These are phyloP conservation scores for Philypnodon macrostomus DNA, from an alignment of 2,797 vertebrate species.

Conservation along the genomic window DNA sequence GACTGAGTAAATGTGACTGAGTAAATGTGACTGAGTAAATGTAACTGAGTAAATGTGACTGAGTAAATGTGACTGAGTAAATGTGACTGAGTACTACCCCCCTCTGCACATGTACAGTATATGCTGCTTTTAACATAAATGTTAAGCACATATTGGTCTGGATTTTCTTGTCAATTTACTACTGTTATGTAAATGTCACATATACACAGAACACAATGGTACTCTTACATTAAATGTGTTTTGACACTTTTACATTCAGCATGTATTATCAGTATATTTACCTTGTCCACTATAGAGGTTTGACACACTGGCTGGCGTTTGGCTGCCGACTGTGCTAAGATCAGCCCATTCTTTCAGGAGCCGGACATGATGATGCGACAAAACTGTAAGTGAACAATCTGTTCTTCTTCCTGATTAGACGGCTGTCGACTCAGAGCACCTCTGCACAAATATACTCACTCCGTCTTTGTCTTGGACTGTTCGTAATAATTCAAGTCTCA, in stretches of 20 bases:
- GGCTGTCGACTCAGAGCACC: conserved; percentile 43
- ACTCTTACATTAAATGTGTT: not conserved
- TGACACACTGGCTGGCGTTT: conserved; percentile 41
- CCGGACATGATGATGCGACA: conserved; percentile 61
- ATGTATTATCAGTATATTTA: conserved; percentile 19
- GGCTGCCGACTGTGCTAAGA: conserved; percentile 47
- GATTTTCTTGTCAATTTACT: too few relatives aligned
- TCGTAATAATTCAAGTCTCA: conserved; percentile 6
- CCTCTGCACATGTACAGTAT: too few relatives aligned
- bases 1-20: too few relatives aligned
- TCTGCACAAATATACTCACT: conserved; percentile 25
- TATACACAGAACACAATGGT: too few relatives aligned
- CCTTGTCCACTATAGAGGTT: conserved; percentile 34
- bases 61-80: too few relatives aligned
- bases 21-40: too few relatives aligned
- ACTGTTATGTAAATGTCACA: too few relatives aligned
- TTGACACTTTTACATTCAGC: conserved; percentile 5
- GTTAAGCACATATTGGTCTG: too few relatives aligned
- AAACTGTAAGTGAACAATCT: conserved; percentile 63
- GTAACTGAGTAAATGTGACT: too few relatives aligned
- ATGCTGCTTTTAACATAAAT: too few relatives aligned
- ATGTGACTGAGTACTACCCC: too few relatives aligned
- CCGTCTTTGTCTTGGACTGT: conserved; percentile 11
- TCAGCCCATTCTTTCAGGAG: conserved; percentile 55
- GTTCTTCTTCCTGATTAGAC: conserved; percentile 58